These are phyloP conservation scores for Bubalus kerabau DNA, from an alignment of 2,113 vertebrate species.

Conservation along the genomic window DNA sequence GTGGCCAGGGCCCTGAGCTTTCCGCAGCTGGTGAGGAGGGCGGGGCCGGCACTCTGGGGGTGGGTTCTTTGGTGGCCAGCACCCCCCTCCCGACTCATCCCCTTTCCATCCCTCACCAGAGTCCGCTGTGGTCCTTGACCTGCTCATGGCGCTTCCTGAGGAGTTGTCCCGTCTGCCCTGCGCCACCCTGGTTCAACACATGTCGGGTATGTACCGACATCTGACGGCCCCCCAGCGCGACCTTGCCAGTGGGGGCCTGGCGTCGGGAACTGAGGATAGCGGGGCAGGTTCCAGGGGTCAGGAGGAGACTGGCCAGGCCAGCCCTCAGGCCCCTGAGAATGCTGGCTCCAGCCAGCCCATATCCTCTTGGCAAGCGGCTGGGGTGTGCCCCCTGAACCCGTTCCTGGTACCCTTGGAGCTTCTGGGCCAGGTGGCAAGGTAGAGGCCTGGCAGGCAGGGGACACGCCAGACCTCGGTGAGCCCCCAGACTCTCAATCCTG, in stretches of 20 bases:
- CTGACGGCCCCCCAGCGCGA: slow-evolving; percentile 3
- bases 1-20: slow-evolving; percentile 56
- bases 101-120: slow-evolving; percentile 44
- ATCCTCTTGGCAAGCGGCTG: slow-evolving; percentile 52
- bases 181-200: slow-evolving; percentile 15
- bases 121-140: slow-evolving; percentile 70
- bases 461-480: not conserved
- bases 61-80: not conserved
- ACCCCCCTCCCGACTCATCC: not conserved
- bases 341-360: not conserved
- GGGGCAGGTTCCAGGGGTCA: not conserved
- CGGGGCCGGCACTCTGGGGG: no score
- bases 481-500: no score
- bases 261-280: not conserved
- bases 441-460: not conserved
- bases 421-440: slow-evolving; percentile 53
- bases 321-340: not conserved
- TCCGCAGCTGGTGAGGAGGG: slow-evolving; percentile 65
- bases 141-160: slow-evolving; percentile 68
- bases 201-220: slow-evolving; percentile 25
- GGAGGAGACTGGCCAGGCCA: not conserved
- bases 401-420: slow-evolving; percentile 74
- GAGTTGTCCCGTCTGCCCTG: slow-evolving; percentile 66
- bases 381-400: slow-evolving; percentile 74
- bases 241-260: not conserved